Base-by-base conservation (phyloP, 37 sponge, comb jelly and placozoan genomes). In the Chondrosia reniformis region DNA sequence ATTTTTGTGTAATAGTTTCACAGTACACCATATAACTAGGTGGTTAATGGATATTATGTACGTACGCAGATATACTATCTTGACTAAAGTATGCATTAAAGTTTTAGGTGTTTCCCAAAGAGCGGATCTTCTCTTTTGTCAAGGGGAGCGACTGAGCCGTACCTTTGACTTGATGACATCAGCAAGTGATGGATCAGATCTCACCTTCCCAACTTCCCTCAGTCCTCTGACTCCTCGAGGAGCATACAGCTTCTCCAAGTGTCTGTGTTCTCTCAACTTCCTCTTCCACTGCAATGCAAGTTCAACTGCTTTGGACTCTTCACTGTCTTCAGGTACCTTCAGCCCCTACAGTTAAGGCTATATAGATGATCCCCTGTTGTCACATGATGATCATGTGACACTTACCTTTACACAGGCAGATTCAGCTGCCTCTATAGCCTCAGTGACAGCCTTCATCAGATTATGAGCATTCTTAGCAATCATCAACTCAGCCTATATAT, bases 361-460 rank as follows among this genome's bases (percentile, higher is more conserved):
- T 38, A 31, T 4, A 41, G 22, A 69, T 21, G 38, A 28, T n/a
- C 13, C 36, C 21, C 15, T 72, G 45, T 13, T 10, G n/a, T n/a
- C 12, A 13, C 65, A 24, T n/a, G n/a, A n/a, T n/a, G n/a, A n/a
- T n/a, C n/a, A n/a, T n/a, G n/a, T n/a, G 52, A 22, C 72, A 33
- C 67, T 46, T 79, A 90, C 96, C 82, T 96, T 96, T 63, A 96
- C 84, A 58, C 93, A 93, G 36, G 96, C 94, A 38, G 93, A 78
- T 38, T 96, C 94, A 7, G 96, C 91, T 28, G 90, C 96, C 49
- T 81, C 64, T 24, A 93, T 82, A 36, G 91, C 83, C 72, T 87
- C 90, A 58, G 80, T 84, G 44, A 96, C 93, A 64, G 88, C 91
- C 61, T 89, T 78, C 87, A 93, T 93, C 65, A 96, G 78, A 57